A percentile compares a stretch with the other conserved stretches of the same genome.
Conservation (phyloP, 2,113 vertebrate species). For the Xyrauchen texanus region DNA sequence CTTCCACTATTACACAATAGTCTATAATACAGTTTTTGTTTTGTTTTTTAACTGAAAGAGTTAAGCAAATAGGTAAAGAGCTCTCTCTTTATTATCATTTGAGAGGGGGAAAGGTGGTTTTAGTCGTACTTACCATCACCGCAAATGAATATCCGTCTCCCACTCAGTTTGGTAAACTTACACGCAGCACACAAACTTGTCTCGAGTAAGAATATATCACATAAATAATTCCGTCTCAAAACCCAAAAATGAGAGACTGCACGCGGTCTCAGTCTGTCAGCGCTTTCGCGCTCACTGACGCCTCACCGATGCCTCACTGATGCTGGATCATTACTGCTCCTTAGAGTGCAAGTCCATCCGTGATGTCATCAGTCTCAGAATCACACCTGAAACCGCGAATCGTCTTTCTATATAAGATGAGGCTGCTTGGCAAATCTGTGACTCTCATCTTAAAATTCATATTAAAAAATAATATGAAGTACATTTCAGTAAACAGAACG, state of each 20-base stretch:
- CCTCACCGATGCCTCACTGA: background rate
- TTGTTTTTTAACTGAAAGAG: background rate
- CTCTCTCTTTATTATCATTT: background rate
- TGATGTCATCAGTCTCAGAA: slow-evolving; percentile 5
- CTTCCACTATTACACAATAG: too few relatives aligned
- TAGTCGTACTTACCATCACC: slow-evolving; percentile 7
- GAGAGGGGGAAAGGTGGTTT: background rate
- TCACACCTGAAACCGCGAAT: too few relatives aligned
- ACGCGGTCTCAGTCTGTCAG: background rate
- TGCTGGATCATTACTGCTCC: background rate
- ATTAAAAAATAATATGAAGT: too few relatives aligned
- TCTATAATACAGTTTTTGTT: too few relatives aligned
- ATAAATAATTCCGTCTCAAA: background rate
- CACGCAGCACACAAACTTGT: background rate
- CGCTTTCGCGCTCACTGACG: background rate
- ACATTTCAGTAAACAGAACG: too few relatives aligned
- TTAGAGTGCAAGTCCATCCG: too few relatives aligned
- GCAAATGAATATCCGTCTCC: background rate
- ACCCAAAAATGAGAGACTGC: background rate
- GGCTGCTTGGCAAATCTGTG: too few relatives aligned
- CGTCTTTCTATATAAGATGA: too few relatives aligned
- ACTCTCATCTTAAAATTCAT: too few relatives aligned
- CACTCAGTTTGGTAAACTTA: background rate
- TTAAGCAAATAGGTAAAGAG: background rate
- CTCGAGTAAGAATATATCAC: background rate